phyloP scores from a whole-genome alignment of 2,797 vertebrate species.

The Meriones psammophilus region DNA sequence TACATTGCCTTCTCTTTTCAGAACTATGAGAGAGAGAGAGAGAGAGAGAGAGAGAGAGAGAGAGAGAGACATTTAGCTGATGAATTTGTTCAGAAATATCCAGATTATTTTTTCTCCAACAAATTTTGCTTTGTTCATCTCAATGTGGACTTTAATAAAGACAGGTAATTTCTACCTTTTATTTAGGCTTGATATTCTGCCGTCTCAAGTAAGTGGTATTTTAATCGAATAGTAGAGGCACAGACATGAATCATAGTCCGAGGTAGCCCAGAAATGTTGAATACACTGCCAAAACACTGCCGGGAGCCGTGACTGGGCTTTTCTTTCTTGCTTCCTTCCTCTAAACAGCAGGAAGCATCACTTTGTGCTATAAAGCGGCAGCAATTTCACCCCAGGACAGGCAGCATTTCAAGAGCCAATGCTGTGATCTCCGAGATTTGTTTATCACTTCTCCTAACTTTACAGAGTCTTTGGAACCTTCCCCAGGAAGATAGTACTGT shows the following conservation, averaged over 20 bases:
- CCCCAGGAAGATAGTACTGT: conserved; percentile 20
- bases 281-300: not conserved
- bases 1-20: not conserved
- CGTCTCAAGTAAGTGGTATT: conserved; percentile 22
- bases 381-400: conserved; percentile 40
- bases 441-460: conserved; percentile 69
- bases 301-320: conserved; percentile 39
- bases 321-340: conserved; percentile 60
- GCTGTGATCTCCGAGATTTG: conserved; percentile 59
- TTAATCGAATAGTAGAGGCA: conserved; percentile 23
- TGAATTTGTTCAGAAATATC: conserved; percentile 41
- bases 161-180: not conserved
- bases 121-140: not conserved
- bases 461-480: conserved; percentile 43
- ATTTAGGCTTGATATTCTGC: not conserved
- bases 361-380: conserved; percentile 50
- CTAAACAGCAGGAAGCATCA: conserved; percentile 19
- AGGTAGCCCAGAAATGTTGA: not conserved
- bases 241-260: conserved; percentile 28
- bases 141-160: not conserved
- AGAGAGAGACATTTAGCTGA: conserved; percentile 19
- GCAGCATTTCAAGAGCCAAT: conserved; percentile 42
- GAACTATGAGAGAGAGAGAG: no score
- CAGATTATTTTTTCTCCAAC: conserved; percentile 3
- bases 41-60: no score